Conservation (phyloP, 2,888 invertebrate genomes). For the Apamea crenata region DNA sequence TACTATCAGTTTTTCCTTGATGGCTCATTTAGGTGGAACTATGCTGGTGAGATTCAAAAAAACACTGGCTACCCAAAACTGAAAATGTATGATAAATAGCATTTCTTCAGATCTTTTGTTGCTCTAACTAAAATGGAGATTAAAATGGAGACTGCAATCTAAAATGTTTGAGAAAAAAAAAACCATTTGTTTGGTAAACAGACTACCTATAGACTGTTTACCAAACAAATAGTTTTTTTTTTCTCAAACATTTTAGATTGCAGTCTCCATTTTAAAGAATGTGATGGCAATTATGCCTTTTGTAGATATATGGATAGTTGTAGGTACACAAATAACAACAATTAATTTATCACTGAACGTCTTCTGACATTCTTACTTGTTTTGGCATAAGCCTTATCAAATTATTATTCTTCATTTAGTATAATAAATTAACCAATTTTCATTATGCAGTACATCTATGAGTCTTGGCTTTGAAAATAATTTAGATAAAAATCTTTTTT, state of each 20-base stretch:
- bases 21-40: not conserved
- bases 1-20: not conserved
- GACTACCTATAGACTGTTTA: not conserved
- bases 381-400: not conserved
- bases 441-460: not conserved
- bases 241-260: conserved; percentile 6
- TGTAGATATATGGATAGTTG: not conserved
- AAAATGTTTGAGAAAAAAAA: too few species aligned
- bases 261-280: not conserved
- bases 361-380: not conserved
- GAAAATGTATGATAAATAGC: not conserved
- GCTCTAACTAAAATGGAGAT: too few species aligned
- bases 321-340: not conserved
- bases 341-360: not conserved
- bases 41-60: not conserved
- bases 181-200: too few species aligned
- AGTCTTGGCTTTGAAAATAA: not conserved
- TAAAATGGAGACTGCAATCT: too few species aligned
- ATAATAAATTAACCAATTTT: not conserved
- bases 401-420: not conserved
- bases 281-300: not conserved
- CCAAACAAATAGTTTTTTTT: not conserved
- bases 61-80: not conserved
- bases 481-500: not conserved
- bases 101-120: not conserved